These are phyloP conservation scores for Copidosoma floridanum DNA, from an alignment of 1,140 invertebrate genomes.

Conservation along the genomic window DNA sequence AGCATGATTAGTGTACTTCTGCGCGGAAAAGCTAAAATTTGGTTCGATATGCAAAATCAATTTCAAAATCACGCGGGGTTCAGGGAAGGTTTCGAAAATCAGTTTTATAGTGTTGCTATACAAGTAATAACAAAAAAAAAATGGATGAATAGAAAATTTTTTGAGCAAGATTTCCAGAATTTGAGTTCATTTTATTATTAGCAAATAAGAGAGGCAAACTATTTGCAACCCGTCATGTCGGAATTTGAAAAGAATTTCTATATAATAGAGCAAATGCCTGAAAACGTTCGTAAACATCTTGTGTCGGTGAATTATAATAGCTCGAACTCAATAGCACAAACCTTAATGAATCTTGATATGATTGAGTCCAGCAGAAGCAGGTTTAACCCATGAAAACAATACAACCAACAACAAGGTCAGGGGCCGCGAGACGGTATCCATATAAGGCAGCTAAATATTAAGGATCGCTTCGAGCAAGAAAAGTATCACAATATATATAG, in stretches of 20 bases:
- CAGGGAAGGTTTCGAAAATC: too few species aligned
- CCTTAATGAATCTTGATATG: constrained; percentile 16
- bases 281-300: constrained; percentile 8
- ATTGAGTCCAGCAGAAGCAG: not conserved
- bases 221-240: constrained; percentile 15
- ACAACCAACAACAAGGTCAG: not conserved
- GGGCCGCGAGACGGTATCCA: not conserved
- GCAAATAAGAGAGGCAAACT: constrained; percentile 13
- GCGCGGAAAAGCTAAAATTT: too few species aligned
- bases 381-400: not conserved
- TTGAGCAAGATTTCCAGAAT: not conserved
- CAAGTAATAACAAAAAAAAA: constrained; percentile 16
- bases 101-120: constrained; percentile 22
- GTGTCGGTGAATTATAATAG: constrained; percentile 9
- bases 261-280: constrained; percentile 25
- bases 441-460: not conserved
- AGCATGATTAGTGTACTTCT: too few species aligned
- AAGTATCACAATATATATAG: not conserved
- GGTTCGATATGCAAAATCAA: too few species aligned
- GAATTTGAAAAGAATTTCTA: constrained; percentile 21
- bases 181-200: constrained; percentile 13
- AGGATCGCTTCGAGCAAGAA: not conserved
- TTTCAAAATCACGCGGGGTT: too few species aligned
- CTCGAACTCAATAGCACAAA: not conserved
- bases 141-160: constrained; percentile 13